Evolutionary conservation across 2,888 invertebrate genomes (phyloP), one percentile per base, ranked within the genome.

Genomic region (Ischnura elegans): DNA sequence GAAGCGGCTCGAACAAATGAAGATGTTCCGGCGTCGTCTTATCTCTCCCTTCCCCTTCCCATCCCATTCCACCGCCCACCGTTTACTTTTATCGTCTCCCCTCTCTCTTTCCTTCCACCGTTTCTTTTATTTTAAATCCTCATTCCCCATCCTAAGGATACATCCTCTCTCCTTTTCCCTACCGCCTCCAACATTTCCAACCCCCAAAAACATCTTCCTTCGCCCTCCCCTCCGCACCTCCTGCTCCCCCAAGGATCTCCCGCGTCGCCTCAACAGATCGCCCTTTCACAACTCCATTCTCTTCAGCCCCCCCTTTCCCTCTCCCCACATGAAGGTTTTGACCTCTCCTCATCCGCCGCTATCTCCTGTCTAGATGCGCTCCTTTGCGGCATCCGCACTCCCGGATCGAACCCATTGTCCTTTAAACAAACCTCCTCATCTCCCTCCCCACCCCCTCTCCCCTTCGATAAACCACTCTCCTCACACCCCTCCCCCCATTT

Each of bases 251-350:
- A 76, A 76, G 76, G 76, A 19, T n/a, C 45, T 36, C 87, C 46
- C 61, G 29, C 76, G 29, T 25, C 76, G 29, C 16, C 76, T 3
- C 76, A 21, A 8, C 36, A 76, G 61, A 90, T 90, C 90, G 43
- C 36, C 90, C 55, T 90, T 90, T 61, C 90, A 90, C 90, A 90
- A 90, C 90, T 90, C 90, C 90, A 90, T 90, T 90, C 90, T 90
- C 90, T 90, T 61, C 55, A 29, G 8, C 66, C n/a, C 66, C 61
- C n/a, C 51, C 51, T 0, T 13, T 13, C 61, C 13, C 47, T 13
- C 25, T 25, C 61, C 19, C 61, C 61, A 10, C 61, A 43, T 0
- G 36, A 36, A 45, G 61, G 87, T 16, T 55, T 90, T 61, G 61
- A 61, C 87, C 87, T 87, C 87, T 55, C 90, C 90, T 90, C 90